Evolutionary conservation across 2,797 vertebrate species (phyloP).

Genomic region (Smutsia gigantea): DNA sequence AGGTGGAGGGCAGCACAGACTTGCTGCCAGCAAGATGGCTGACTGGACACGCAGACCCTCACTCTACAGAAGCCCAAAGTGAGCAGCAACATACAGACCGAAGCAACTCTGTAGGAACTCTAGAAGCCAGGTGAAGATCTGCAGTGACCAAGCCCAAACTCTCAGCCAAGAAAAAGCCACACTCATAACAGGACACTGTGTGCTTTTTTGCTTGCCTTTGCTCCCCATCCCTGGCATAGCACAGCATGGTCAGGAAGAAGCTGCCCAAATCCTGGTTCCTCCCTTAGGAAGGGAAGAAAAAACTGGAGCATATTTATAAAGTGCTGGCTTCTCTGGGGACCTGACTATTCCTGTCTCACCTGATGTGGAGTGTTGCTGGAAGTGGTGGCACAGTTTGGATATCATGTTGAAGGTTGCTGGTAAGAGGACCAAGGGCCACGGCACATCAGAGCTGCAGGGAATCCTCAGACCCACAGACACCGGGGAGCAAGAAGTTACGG

Average conservation of each 20-base stretch:
- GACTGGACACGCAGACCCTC: not conserved
- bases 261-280: not conserved
- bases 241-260: not conserved
- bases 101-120: not conserved
- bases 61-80: not conserved
- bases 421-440: not conserved
- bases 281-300: not conserved
- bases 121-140: not conserved
- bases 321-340: not conserved
- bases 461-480: not conserved
- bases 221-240: too few relatives aligned
- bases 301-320: not conserved
- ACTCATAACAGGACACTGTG: too few relatives aligned
- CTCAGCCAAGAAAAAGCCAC: not conserved
- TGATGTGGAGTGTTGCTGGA: too few relatives aligned
- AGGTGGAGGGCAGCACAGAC: too few relatives aligned
- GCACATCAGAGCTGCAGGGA: not conserved
- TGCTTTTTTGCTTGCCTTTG: not conserved
- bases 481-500: not conserved
- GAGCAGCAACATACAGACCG: too few relatives aligned
- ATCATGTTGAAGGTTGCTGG: not conserved
- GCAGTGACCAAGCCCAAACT: not conserved
- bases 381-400: not conserved
- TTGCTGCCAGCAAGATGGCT: not conserved
- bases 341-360: not conserved